These are phyloP conservation scores for Chaunax sp. DNA, from an alignment of 2,797 vertebrate genomes.

Conservation along the genomic window DNA sequence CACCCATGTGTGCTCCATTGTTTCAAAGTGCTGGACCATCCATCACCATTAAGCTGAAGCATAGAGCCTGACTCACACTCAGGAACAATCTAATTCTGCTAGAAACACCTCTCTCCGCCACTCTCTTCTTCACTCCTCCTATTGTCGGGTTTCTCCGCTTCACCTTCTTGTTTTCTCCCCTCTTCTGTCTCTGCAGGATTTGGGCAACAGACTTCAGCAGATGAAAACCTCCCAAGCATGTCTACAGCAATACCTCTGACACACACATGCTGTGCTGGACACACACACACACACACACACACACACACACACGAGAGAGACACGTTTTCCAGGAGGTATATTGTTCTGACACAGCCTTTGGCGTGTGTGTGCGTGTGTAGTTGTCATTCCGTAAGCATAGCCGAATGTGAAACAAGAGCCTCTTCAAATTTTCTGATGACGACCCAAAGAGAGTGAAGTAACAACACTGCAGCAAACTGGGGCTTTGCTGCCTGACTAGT, in stretches of 20 bases:
- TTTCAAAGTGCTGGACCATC: constrained; percentile 75
- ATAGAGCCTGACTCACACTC: constrained; percentile 70
- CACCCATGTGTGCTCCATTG: constrained; percentile 71
- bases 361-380: constrained; percentile 49
- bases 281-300: constrained; percentile 26
- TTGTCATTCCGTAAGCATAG: constrained; percentile 69
- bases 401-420: constrained; percentile 53
- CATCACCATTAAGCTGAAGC: constrained; percentile 78
- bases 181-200: constrained; percentile 68
- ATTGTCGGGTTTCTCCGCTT: constrained; percentile 45
- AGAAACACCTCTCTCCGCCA: constrained; percentile 73
- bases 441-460: constrained; percentile 47
- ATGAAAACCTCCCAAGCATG: constrained; percentile 80
- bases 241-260: constrained; percentile 76
- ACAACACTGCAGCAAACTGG: constrained; percentile 32
- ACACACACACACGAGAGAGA: constrained; percentile 10
- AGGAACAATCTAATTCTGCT: constrained; percentile 81
- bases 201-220: constrained; percentile 73
- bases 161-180: constrained; percentile 58
- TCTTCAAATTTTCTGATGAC: constrained; percentile 50
- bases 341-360: constrained; percentile 55
- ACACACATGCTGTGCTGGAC: constrained; percentile 44
- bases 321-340: constrained; percentile 44
- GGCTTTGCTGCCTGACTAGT: constrained; percentile 21
- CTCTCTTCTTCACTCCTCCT: constrained; percentile 66